Percentiles rank a stretch among this genome's conserved stretches.
These are phyloP conservation scores for Dusona sp. DNA, from an alignment of 2,888 invertebrate species.

Conservation along the genomic window DNA sequence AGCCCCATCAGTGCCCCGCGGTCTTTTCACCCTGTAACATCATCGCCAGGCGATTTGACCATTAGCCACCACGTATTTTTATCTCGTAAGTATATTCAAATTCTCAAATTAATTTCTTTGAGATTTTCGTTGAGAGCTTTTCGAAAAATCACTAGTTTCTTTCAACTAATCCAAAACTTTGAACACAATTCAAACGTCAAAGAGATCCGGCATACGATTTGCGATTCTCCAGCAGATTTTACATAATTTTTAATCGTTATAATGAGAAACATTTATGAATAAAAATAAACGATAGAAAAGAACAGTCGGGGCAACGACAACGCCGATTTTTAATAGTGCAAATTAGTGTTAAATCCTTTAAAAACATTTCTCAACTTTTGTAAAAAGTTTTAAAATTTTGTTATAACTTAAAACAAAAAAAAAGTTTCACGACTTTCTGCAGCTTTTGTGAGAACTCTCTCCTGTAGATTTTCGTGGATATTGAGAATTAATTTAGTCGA, in stretches of 20 bases:
- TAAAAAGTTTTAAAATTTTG: neutral
- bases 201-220: too few species aligned
- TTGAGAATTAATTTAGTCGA: neutral
- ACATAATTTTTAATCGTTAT: neutral
- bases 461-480: neutral
- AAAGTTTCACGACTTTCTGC: neutral
- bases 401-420: neutral
- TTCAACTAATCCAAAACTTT: neutral
- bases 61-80: slow-evolving; percentile 54
- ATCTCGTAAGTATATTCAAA: slow-evolving; percentile 53
- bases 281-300: neutral
- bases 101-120: neutral
- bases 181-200: neutral
- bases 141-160: neutral
- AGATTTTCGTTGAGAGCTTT: neutral
- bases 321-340: neutral
- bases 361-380: neutral
- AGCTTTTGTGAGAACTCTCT: neutral
- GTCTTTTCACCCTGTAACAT: slow-evolving; percentile 72
- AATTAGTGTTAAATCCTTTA: neutral
- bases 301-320: neutral
- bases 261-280: neutral
- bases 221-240: too few species aligned
- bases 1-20: slow-evolving; percentile 75
- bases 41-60: slow-evolving; percentile 54